Evolutionary conservation across 2,113 vertebrate species (phyloP).

Genomic region (Heptranchias perlo): DNA sequence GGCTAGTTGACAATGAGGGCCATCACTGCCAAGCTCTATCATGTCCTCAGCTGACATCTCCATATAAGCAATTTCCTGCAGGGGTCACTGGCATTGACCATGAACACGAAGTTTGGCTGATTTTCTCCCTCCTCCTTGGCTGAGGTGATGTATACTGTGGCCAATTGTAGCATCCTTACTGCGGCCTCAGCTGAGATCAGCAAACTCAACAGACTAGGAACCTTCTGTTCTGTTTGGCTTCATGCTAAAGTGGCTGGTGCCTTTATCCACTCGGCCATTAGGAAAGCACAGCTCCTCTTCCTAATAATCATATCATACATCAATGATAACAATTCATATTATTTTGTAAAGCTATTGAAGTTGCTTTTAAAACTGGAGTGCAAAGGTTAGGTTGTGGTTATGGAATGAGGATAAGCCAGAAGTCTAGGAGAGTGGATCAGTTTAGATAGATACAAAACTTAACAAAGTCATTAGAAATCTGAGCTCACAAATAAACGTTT

Average conservation of each 20-base stretch:
- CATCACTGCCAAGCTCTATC: too few relatives aligned
- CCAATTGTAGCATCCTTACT: too few relatives aligned
- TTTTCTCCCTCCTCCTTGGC: not conserved
- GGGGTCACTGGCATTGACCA: not conserved
- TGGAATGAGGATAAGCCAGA: too few relatives aligned
- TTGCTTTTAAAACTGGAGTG: not conserved
- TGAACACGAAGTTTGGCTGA: not conserved
- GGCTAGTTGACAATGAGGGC: too few relatives aligned
- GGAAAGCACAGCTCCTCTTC: not conserved
- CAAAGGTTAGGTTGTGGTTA: not conserved
- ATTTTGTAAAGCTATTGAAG: not conserved
- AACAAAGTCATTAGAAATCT: too few relatives aligned
- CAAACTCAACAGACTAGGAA: too few relatives aligned
- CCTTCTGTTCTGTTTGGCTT: too few relatives aligned
- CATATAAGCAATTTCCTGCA: not conserved
- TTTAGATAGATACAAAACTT: not conserved
- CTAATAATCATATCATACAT: not conserved
- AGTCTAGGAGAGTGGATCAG: not conserved
- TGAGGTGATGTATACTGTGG: not conserved
- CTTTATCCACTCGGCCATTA: not conserved
- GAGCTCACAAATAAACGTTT: too few relatives aligned
- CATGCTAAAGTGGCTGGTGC: too few relatives aligned
- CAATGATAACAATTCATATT: not conserved
- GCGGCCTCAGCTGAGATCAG: too few relatives aligned
- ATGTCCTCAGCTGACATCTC: too few relatives aligned